Conservation (phyloP, 2,888 invertebrate genomes). For the Osmoderma eremita region DNA sequence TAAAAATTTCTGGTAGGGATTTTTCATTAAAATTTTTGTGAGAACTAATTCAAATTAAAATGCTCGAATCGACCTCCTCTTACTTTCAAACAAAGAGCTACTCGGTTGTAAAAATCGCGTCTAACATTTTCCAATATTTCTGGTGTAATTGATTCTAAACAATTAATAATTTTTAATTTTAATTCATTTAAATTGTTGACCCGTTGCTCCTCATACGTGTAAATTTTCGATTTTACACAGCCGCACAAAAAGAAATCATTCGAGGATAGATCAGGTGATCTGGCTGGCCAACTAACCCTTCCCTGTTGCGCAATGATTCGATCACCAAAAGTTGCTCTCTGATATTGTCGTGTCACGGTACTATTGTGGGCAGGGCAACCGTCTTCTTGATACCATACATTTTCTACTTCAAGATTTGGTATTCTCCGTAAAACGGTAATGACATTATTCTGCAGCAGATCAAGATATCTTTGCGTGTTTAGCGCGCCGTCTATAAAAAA, state of each 20-base stretch:
- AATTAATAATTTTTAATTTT: neutral
- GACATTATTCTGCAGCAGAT: no score
- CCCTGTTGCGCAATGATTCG: neutral
- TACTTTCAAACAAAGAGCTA: neutral
- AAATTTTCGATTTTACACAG: slow-evolving; percentile 1
- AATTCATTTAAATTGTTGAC: neutral
- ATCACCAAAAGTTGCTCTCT: neutral
- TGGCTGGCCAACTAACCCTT: neutral
- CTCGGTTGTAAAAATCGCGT: neutral
- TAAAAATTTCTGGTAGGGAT: no score
- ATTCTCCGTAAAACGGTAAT: no score
- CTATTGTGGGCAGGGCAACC: no score
- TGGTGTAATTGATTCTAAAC: neutral
- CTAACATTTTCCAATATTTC: neutral
- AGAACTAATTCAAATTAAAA: neutral
- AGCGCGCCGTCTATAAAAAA: neutral
- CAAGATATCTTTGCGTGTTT: no score
- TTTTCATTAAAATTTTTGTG: no score
- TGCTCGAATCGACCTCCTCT: neutral
- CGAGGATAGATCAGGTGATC: neutral
- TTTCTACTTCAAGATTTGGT: no score
- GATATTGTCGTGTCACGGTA: neutral
- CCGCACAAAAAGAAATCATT: neutral
- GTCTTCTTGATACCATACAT: no score
- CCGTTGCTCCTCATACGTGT: neutral